Evolutionary conservation across 2,888 invertebrate species (phyloP).

Genomic region (Ophion ventricosus): DNA sequence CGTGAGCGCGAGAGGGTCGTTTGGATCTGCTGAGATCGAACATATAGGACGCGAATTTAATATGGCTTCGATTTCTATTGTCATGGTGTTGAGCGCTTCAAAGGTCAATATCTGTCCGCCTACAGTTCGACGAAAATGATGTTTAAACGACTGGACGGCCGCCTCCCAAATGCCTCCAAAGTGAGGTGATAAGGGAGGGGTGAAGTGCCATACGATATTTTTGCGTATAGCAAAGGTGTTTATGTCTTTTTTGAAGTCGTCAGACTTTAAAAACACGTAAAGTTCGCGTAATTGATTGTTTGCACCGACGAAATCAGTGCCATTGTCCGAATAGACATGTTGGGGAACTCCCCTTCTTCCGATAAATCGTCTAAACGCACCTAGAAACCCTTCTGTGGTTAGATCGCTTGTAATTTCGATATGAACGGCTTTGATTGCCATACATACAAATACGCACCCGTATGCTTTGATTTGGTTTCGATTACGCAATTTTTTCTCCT

Average conservation of each 20-base stretch:
- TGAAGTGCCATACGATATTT: constrained; percentile 52
- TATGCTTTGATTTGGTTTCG: constrained; percentile 36
- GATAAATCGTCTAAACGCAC: constrained; percentile 54
- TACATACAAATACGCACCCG: constrained; percentile 53
- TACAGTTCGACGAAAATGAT: constrained; percentile 55
- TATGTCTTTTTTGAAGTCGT: constrained; percentile 32
- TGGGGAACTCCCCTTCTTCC: constrained; percentile 43
- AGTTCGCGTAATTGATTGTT: constrained; percentile 61
- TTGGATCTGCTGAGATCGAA: too few species aligned
- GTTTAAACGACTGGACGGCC: constrained; percentile 60
- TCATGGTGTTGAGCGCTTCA: constrained; percentile 55
- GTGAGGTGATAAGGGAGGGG: constrained; percentile 56
- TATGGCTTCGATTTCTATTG: constrained; percentile 55
- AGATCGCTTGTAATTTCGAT: constrained; percentile 51
- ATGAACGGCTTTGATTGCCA: constrained; percentile 55
- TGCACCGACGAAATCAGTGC: constrained; percentile 63
- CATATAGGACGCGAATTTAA: constrained; percentile 58
- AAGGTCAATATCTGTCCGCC: constrained; percentile 39
- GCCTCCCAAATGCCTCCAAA: constrained; percentile 66
- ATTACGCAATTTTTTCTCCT: constrained; percentile 38
- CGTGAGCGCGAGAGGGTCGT: too few species aligned
- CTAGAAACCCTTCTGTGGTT: constrained; percentile 56
- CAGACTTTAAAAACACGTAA: constrained; percentile 36
- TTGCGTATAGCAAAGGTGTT: constrained; percentile 5
- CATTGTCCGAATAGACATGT: constrained; percentile 59